These are phyloP conservation scores for Cyprinodon variegatus DNA, from an alignment of 2,113 vertebrate species.

Conservation along the genomic window DNA sequence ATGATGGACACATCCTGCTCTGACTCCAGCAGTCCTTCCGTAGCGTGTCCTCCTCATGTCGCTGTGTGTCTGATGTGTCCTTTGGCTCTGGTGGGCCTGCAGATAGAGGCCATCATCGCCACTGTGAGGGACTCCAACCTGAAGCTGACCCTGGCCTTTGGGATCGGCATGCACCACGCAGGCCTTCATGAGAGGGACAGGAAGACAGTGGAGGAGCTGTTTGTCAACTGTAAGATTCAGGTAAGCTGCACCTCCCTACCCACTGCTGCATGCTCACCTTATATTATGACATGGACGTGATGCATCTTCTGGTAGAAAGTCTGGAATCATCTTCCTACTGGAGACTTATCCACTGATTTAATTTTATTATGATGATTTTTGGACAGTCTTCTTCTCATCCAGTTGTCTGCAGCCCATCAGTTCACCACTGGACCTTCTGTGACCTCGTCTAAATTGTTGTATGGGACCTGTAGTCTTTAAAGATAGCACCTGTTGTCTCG, in stretches of 20 bases:
- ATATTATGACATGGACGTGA: background rate
- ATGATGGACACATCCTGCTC: too few species aligned
- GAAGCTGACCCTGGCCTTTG: conserved; percentile 96
- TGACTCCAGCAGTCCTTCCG: too few species aligned
- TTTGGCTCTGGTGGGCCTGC: conserved; percentile 19
- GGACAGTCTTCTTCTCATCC: background rate
- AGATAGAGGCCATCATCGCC: conserved; percentile 93
- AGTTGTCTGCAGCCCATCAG: background rate
- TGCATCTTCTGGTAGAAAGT: background rate
- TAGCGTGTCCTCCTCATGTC: too few species aligned
- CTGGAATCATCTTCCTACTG: background rate
- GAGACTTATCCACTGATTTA: background rate
- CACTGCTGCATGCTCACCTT: background rate
- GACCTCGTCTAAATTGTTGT: background rate
- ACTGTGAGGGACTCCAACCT: conserved; percentile 94
- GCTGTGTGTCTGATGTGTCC: background rate
- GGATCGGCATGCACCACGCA: conserved; percentile 97
- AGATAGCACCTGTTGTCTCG: background rate
- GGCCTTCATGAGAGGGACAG: conserved; percentile 94
- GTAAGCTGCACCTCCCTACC: conserved; percentile 58
- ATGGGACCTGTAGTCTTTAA: background rate
- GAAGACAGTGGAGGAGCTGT: conserved; percentile 96
- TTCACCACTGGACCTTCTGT: background rate
- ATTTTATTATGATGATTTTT: background rate
- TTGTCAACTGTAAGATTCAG: conserved; percentile 98